Evolutionary conservation across 2,113 vertebrate species (phyloP).

Genomic region (Ramphastos sulfuratus): DNA sequence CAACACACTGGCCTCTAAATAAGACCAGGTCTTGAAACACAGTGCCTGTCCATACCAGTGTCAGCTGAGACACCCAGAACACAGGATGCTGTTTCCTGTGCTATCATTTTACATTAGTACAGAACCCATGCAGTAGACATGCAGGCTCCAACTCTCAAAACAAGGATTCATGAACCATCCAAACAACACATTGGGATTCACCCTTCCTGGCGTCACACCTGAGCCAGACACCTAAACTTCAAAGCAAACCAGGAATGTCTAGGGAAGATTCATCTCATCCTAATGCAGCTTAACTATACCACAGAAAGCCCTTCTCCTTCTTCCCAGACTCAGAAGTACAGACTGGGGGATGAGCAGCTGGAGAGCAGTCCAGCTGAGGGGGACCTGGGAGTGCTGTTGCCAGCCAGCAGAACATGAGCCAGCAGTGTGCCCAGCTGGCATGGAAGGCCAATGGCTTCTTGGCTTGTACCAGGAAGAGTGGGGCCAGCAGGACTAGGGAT

Average conservation of each 20-base stretch:
- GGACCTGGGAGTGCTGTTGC: too few relatives aligned
- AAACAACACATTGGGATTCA: fast-evolving
- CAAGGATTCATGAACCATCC: not conserved
- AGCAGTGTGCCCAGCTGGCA: too few relatives aligned
- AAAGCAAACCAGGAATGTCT: not conserved
- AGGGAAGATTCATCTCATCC: not conserved
- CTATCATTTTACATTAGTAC: not conserved
- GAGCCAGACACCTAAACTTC: not conserved
- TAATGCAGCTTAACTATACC: not conserved
- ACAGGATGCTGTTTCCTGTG: not conserved
- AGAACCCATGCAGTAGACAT: not conserved
- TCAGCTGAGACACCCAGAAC: not conserved
- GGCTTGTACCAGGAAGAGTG: too few relatives aligned
- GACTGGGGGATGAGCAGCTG: not conserved
- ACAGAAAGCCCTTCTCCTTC: not conserved
- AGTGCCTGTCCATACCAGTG: not conserved
- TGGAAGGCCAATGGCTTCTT: too few relatives aligned
- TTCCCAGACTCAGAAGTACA: not conserved
- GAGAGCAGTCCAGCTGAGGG: too few relatives aligned
- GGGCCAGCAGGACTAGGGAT: too few relatives aligned
- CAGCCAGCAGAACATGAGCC: too few relatives aligned
- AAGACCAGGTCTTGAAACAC: not conserved
- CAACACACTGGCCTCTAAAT: not conserved
- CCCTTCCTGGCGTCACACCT: not conserved
- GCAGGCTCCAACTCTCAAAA: not conserved